These are phyloP conservation scores for Masnerella sp. DNA, from an alignment of 2,888 invertebrate genomes.

Conservation along the genomic window DNA sequence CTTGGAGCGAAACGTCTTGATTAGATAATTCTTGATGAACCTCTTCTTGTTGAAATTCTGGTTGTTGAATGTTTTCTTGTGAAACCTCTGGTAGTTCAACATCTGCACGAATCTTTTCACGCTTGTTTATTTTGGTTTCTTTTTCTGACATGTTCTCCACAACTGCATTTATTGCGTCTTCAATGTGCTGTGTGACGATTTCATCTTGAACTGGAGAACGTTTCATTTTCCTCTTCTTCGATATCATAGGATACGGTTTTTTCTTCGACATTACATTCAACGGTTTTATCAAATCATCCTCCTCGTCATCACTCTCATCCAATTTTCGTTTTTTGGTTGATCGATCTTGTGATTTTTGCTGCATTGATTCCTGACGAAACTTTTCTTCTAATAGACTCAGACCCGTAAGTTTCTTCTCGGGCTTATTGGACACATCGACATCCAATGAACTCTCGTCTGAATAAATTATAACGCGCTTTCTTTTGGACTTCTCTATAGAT, in stretches of 20 bases:
- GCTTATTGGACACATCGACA: constrained; percentile 54
- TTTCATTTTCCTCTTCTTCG: constrained; percentile 38
- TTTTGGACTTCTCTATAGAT: constrained; percentile 25
- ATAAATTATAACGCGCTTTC: constrained; percentile 65
- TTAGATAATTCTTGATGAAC: no score
- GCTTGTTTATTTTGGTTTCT: no score
- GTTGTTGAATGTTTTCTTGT: no score
- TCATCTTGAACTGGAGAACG: constrained; percentile 22
- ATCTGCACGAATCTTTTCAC: no score
- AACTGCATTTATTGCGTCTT: constrained; percentile 68
- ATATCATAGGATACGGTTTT: constrained; percentile 27
- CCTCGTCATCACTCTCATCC: constrained; percentile 27
- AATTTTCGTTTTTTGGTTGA: constrained; percentile 62
- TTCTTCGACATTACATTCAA: background rate
- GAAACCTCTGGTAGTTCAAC: no score
- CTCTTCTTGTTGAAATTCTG: no score
- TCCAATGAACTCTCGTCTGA: constrained; percentile 74
- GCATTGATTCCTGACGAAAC: constrained; percentile 68
- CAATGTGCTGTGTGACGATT: constrained; percentile 62
- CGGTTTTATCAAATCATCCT: constrained; percentile 25
- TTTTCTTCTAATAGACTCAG: constrained; percentile 70
- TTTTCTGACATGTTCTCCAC: constrained; percentile 58
- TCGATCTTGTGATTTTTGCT: constrained; percentile 55
- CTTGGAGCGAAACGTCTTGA: no score
- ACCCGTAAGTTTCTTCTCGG: constrained; percentile 64